Evolutionary conservation across 2,888 invertebrate genomes (phyloP).

Genomic region (Drosophila nigricruria): DNA sequence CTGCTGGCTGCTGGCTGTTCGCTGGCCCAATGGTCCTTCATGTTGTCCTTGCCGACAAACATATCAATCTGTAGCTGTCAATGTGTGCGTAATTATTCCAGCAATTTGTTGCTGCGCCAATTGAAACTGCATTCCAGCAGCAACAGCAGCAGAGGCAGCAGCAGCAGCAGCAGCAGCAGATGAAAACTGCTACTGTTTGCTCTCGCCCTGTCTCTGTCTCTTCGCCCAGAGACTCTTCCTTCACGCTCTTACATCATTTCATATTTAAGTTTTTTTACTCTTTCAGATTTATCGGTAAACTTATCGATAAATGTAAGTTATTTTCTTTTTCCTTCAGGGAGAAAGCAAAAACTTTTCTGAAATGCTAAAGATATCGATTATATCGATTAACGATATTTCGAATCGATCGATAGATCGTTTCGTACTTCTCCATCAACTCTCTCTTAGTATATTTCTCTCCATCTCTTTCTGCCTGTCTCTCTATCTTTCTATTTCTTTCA

Average conservation of each 20-base stretch:
- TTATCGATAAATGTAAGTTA: no score
- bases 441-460: neutral
- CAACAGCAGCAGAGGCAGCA: neutral
- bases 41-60: slow-evolving; percentile 52
- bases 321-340: no score
- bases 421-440: neutral
- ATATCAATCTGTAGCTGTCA: slow-evolving; percentile 79
- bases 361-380: no score
- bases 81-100: slow-evolving; percentile 84
- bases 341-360: no score
- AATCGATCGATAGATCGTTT: no score
- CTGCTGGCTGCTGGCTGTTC: neutral
- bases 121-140: slow-evolving; percentile 77
- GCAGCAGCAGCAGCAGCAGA: slow-evolving; percentile 6
- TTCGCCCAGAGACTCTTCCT: neutral
- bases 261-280: neutral
- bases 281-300: neutral
- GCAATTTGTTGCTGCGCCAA: slow-evolving; percentile 84
- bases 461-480: neutral
- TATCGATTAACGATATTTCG: no score
- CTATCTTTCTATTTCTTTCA: neutral
- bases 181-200: slow-evolving; percentile 12
- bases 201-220: neutral
- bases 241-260: neutral
- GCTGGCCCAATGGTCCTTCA: slow-evolving; percentile 19